A percentile compares a stretch with the other conserved stretches of the same genome.
Conservation (phyloP, 2,797 vertebrate species). For the Acrossocheilus wenchowensis region DNA sequence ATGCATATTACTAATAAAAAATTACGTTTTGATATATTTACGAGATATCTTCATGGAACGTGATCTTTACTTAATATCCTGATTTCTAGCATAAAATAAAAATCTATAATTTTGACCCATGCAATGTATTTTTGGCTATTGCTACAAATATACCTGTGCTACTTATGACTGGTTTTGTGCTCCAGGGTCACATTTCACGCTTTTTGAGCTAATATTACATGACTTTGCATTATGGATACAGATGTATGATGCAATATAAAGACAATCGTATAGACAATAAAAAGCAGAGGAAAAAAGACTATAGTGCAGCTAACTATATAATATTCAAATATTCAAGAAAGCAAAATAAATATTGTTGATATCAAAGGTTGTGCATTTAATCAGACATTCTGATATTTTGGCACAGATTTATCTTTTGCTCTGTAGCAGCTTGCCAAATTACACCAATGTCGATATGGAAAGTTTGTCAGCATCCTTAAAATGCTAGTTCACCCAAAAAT, state of each 20-base stretch:
- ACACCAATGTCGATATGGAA: background rate
- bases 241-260: background rate
- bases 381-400: background rate
- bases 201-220: background rate
- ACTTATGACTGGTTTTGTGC: background rate
- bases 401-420: background rate
- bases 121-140: background rate
- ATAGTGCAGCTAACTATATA: background rate
- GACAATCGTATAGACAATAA: background rate
- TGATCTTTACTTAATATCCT: background rate
- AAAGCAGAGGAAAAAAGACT: too few species aligned
- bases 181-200: background rate
- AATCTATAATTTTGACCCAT: too few species aligned
- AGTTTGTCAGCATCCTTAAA: background rate
- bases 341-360: background rate
- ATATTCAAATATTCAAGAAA: background rate
- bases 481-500: background rate
- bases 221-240: background rate
- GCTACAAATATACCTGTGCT: too few species aligned
- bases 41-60: too few species aligned
- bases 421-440: background rate
- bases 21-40: too few species aligned
- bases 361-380: background rate
- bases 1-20: background rate
- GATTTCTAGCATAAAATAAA: too few species aligned